These are phyloP conservation scores for Theonella swinhoei DNA, from an alignment of 37 sponge, comb jelly and placozoan genomes.

Conservation along the genomic window DNA sequence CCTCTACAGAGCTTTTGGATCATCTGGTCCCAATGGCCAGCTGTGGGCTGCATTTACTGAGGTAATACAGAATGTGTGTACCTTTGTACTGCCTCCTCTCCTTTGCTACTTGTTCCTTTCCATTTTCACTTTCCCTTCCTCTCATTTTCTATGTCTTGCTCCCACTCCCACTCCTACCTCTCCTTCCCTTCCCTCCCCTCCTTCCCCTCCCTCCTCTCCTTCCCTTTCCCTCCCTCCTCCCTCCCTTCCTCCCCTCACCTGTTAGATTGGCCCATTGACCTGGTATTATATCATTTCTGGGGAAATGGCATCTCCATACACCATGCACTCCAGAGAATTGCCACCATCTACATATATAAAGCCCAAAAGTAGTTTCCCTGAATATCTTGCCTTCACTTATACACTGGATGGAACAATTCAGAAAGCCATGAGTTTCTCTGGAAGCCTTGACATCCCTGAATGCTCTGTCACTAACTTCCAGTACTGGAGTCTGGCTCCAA, in stretches of 20 bases:
- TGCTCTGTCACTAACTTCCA: constrained; percentile 55
- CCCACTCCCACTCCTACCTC: too few species aligned
- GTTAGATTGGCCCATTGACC: constrained; percentile 37
- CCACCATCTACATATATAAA: constrained; percentile 21
- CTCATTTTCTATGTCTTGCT: too few species aligned
- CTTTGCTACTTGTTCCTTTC: too few species aligned
- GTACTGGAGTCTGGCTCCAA: constrained; percentile 60
- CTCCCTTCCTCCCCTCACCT: too few species aligned
- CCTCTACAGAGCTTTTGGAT: constrained; percentile 58
- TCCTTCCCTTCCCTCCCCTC: too few species aligned
- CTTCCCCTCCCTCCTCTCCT: not conserved
- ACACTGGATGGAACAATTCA: constrained; percentile 27
- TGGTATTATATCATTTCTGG: constrained; percentile 75
- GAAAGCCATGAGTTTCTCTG: constrained; percentile 4
- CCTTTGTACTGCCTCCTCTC: not conserved
- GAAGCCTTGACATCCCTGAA: constrained; percentile 9
- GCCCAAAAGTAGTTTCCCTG: constrained; percentile 17
- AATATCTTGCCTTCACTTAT: constrained; percentile 27
- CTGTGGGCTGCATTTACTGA: constrained; percentile 60
- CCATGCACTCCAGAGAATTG: constrained; percentile 45
- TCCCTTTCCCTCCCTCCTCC: too few species aligned
- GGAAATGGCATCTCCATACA: constrained; percentile 33
- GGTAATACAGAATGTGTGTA: constrained; percentile 11
- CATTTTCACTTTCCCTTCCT: too few species aligned
- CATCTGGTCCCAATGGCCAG: constrained; percentile 66